Evolutionary conservation across 2,888 invertebrate species (phyloP).

Genomic region (Leucophora obtusa): DNA sequence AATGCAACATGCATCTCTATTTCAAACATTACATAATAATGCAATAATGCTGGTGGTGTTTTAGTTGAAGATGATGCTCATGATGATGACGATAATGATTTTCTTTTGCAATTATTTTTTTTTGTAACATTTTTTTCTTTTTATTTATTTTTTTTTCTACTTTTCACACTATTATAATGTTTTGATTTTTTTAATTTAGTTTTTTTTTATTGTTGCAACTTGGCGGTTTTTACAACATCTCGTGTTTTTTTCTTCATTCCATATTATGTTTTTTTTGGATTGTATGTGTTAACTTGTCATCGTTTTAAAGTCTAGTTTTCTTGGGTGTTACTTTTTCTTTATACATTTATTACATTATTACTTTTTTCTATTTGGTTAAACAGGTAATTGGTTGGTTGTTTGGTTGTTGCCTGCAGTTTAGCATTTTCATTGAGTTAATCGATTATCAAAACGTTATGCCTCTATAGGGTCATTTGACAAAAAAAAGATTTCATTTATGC

Average conservation of each 20-base stretch:
- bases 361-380: slow-evolving; percentile 12
- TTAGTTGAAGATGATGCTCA: slow-evolving; percentile 8
- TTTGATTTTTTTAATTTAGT: slow-evolving; percentile 1
- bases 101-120: slow-evolving; percentile 59
- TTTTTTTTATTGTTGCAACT: slow-evolving; percentile 2
- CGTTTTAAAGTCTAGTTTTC: slow-evolving; percentile 38
- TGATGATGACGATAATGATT: slow-evolving; percentile 35
- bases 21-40: slow-evolving; percentile 51
- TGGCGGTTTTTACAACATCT: background rate
- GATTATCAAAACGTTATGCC: background rate
- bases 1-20: slow-evolving; percentile 32
- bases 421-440: background rate
- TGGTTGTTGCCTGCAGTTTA: background rate
- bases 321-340: slow-evolving; percentile 29
- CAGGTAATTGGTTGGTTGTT: background rate
- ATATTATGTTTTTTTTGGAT: background rate
- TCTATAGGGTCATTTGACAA: slow-evolving; percentile 21
- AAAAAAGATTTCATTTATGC: background rate
- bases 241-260: background rate
- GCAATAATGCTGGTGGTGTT: slow-evolving; percentile 11
- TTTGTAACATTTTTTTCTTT: slow-evolving; percentile 23
- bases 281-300: slow-evolving; percentile 22
- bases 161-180: background rate
- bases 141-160: background rate
- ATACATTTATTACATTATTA: background rate